Evolutionary conservation across 2,113 vertebrate genomes (phyloP).

Genomic region (Syngnathus scovelli): DNA sequence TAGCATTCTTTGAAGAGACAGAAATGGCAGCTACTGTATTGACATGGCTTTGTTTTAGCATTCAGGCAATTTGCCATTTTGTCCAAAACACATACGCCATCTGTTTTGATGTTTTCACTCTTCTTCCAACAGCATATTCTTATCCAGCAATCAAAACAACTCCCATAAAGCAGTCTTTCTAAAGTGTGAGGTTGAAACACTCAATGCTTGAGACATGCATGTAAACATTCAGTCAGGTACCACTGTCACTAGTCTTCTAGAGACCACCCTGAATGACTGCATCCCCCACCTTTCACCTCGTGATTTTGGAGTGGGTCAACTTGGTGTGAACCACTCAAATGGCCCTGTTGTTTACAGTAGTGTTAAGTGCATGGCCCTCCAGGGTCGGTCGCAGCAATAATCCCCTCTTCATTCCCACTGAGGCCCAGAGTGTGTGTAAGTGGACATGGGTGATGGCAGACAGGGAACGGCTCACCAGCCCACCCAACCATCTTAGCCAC

Average conservation of each 20-base stretch:
- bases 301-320: constrained; percentile 29
- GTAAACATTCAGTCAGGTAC: neutral
- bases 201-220: neutral
- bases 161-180: neutral
- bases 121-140: neutral
- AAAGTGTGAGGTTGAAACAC: neutral
- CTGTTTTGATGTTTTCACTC: neutral
- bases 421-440: constrained; percentile 61
- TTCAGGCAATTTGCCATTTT: neutral
- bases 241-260: neutral
- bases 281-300: constrained; percentile 30
- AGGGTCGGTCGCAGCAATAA: constrained; percentile 67
- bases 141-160: neutral
- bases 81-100: neutral
- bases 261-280: neutral
- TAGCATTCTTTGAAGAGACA: neutral
- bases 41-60: neutral
- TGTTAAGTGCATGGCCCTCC: constrained; percentile 65
- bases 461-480: constrained; percentile 49
- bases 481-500: constrained; percentile 25
- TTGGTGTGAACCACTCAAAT: constrained; percentile 49
- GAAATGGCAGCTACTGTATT: neutral
- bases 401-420: constrained; percentile 67
- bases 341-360: constrained; percentile 66
- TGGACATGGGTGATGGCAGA: constrained; percentile 69